Conservation (phyloP, 2,888 invertebrate genomes). For the Busseola fusca region DNA sequence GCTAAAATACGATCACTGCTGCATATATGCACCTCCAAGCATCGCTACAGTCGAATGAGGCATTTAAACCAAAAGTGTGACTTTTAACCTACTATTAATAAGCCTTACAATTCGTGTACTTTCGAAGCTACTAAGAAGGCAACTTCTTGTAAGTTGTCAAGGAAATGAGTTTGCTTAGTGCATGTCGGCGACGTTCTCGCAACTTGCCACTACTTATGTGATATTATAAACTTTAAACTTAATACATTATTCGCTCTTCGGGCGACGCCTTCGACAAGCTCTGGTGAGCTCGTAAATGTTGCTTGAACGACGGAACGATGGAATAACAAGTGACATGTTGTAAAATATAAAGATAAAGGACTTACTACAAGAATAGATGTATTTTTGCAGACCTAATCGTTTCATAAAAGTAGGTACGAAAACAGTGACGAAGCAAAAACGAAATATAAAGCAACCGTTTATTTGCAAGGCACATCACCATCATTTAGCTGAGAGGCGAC, state of each 20-base stretch:
- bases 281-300: conserved; percentile 40
- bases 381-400: not conserved
- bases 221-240: conserved; percentile 56
- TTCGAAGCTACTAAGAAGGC: conserved; percentile 12
- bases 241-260: conserved; percentile 44
- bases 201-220: conserved; percentile 46
- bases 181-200: conserved; percentile 32
- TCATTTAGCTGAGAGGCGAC: not conserved
- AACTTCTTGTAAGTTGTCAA: conserved; percentile 34
- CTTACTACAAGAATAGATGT: not conserved
- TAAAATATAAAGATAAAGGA: conserved; percentile 9
- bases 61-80: not conserved
- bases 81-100: conserved; percentile 1
- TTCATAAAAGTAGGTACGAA: not conserved
- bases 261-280: conserved; percentile 22
- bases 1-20: not conserved
- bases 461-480: not conserved
- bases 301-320: conserved; percentile 17
- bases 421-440: not conserved
- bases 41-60: not conserved
- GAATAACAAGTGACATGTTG: conserved; percentile 15
- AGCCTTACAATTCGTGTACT: not conserved
- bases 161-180: conserved; percentile 47
- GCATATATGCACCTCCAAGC: too few species aligned
- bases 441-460: not conserved